These are phyloP conservation scores for Meriones psammophilus DNA, from an alignment of 2,797 vertebrate species.

Conservation along the genomic window DNA sequence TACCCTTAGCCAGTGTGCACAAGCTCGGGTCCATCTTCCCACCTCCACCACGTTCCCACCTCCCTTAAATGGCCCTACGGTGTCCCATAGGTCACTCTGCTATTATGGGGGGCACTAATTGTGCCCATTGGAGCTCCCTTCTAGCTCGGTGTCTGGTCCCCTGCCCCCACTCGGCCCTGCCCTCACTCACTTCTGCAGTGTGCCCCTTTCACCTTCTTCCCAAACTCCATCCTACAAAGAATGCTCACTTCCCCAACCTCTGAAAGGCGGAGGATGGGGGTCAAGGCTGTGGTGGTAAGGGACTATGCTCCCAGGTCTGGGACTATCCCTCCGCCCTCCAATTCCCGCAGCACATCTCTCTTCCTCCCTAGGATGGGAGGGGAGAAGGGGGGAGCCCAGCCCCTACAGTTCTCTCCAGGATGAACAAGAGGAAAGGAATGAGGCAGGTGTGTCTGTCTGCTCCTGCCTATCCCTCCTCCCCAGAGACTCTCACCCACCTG, in stretches of 20 bases:
- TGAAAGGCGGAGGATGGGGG: slow-evolving; percentile 38
- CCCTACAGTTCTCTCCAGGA: slow-evolving; percentile 72
- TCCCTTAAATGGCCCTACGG: not conserved
- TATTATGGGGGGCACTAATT: not conserved
- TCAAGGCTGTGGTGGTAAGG: not conserved
- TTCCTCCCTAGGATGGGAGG: slow-evolving; percentile 83
- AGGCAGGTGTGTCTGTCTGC: slow-evolving; percentile 83
- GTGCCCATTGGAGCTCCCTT: not conserved
- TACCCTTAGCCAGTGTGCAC: not conserved
- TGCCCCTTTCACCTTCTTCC: not conserved
- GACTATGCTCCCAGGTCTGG: not conserved
- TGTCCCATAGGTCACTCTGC: not conserved
- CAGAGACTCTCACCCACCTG: slow-evolving; percentile 64
- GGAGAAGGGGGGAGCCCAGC: slow-evolving; percentile 75
- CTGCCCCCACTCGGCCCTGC: not conserved
- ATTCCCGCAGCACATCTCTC: slow-evolving; percentile 4
- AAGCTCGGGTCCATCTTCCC: not conserved
- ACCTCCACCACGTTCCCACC: not conserved
- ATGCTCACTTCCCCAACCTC: not conserved
- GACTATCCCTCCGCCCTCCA: slow-evolving; percentile 56
- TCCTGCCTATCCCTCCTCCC: slow-evolving; percentile 77
- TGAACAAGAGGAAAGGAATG: slow-evolving; percentile 83
- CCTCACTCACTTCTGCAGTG: not conserved
- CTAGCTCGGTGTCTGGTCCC: not conserved
- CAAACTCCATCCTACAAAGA: not conserved